These are phyloP conservation scores for Cancer borealis DNA, from an alignment of 2,888 invertebrate species.

Conservation along the genomic window DNA sequence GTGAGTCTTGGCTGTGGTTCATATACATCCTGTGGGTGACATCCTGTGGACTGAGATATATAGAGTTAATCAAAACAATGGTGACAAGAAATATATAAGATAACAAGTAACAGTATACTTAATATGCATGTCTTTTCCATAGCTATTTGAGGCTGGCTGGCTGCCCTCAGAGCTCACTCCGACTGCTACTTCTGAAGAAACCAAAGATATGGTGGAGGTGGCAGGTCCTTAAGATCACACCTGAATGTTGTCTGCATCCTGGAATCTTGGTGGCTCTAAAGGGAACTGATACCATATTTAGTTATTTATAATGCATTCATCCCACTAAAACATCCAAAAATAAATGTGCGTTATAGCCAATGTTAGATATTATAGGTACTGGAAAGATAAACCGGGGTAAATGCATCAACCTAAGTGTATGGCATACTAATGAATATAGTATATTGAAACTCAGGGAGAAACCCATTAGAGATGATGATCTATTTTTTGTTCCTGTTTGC, in stretches of 20 bases:
- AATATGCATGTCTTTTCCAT: neutral
- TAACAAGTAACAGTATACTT: neutral
- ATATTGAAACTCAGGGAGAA: neutral
- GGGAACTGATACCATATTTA: neutral
- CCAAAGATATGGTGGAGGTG: neutral
- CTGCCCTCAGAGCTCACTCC: neutral
- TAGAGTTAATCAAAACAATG: too few relatives aligned
- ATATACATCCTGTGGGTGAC: too few relatives aligned
- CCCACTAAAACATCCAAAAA: neutral
- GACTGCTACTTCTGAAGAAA: neutral
- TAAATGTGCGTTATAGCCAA: neutral
- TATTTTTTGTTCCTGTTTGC: neutral
- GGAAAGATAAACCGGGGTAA: neutral
- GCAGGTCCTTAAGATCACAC: neutral
- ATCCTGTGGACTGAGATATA: too few relatives aligned
- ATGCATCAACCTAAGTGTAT: neutral
- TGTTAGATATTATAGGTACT: neutral
- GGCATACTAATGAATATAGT: neutral
- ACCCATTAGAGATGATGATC: neutral
- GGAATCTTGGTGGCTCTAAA: neutral
- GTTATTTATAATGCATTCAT: neutral
- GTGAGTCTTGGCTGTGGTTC: too few relatives aligned
- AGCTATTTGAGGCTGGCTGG: neutral
- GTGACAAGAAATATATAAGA: too few relatives aligned
- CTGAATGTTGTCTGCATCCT: neutral